These are phyloP conservation scores for Protonibea diacanthus DNA, from an alignment of 2,797 vertebrate genomes.

Conservation along the genomic window DNA sequence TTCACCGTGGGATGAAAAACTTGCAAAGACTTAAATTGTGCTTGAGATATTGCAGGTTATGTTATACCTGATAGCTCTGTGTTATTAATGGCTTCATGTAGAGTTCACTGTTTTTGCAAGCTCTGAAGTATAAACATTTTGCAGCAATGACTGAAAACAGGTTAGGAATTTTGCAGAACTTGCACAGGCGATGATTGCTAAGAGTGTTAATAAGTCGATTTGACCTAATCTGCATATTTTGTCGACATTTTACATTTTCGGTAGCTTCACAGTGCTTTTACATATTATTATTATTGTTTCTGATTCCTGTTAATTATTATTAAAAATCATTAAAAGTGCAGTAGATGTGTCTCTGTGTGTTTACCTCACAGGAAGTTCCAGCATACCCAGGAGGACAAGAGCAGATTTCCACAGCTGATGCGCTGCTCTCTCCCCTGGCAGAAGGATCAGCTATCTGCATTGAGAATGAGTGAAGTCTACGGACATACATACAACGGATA, in stretches of 20 bases:
- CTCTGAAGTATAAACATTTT: neutral
- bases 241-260: neutral
- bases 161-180: neutral
- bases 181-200: neutral
- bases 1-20: neutral
- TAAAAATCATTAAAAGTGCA: neutral
- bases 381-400: constrained; percentile 91
- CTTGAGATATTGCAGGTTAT: neutral
- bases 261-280: neutral
- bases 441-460: constrained; percentile 74
- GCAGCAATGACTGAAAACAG: neutral
- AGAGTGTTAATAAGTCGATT: neutral
- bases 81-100: neutral
- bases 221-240: neutral
- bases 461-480: constrained; percentile 76
- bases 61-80: neutral
- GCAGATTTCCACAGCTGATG: constrained; percentile 91
- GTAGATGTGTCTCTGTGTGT: constrained; percentile 2
- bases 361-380: constrained; percentile 96
- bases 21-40: neutral
- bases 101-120: neutral
- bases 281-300: neutral
- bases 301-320: too few species aligned
- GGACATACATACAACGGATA: constrained; percentile 12
- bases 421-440: constrained; percentile 73